A percentile compares a stretch with the other conserved stretches of the same genome.
These are phyloP conservation scores for Geophilus truncorum DNA, from an alignment of 2,888 invertebrate species.

Conservation along the genomic window DNA sequence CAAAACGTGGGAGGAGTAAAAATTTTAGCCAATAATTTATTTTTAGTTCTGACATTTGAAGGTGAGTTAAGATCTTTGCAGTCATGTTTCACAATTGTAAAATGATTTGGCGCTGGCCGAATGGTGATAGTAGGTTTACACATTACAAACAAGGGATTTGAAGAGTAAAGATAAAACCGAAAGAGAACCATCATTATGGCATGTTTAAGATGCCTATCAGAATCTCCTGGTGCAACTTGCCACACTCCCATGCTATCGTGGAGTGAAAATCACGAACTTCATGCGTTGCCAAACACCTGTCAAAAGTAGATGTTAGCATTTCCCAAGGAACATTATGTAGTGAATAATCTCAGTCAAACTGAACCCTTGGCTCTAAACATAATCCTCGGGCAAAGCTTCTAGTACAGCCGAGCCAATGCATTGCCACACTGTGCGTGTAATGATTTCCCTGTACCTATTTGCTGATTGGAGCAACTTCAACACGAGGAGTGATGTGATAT, in stretches of 20 bases:
- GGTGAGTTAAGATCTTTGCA: not conserved
- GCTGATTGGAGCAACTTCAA: slow-evolving; percentile 1
- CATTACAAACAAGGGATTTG: slow-evolving; percentile 7
- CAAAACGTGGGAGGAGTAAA: not conserved
- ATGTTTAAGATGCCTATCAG: slow-evolving; percentile 2
- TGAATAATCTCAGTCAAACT: not conserved
- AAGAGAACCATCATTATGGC: slow-evolving; percentile 1
- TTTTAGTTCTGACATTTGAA: slow-evolving; percentile 4
- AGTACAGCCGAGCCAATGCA: too few species aligned
- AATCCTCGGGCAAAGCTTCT: not conserved
- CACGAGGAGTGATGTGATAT: not conserved
- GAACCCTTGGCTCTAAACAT: not conserved
- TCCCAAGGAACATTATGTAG: slow-evolving; percentile 11
- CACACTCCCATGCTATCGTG: too few species aligned
- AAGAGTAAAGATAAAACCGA: not conserved
- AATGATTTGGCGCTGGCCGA: not conserved
- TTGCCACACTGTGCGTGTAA: not conserved
- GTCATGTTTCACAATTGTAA: not conserved
- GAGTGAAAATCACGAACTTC: not conserved
- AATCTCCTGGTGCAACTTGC: not conserved
- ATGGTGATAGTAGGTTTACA: not conserved
- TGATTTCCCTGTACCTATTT: not conserved
- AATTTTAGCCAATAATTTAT: not conserved
- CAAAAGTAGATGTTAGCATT: not conserved
- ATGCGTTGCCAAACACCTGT: slow-evolving; percentile 10